Evolutionary conservation across 2,888 invertebrate genomes (phyloP), one percentile per base, ranked within the genome.

Genomic region (Cerastis leucographa): DNA sequence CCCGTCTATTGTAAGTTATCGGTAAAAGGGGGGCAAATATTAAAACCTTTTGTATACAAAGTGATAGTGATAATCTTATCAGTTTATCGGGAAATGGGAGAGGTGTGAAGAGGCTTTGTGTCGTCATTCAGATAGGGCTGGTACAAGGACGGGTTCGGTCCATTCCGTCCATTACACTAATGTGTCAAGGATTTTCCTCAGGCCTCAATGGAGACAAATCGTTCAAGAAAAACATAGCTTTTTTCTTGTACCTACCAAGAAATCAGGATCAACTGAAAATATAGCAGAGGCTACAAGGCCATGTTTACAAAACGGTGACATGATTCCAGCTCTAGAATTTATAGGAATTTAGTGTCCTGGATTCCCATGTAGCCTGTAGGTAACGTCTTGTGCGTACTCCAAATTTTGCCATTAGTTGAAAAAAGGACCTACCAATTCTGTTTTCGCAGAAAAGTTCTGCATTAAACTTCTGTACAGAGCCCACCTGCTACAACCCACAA

Each of bases 51-150:
- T 78, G 78, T 78, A 76, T 71, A 61, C 51, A 61, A 71, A 75
- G 46, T 70, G 86, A 85, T 85, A 87, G 68, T 61, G 40, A 22
- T 76, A 84, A 88, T 77, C 88, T 85, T 86, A 88, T 85, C 85
- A 12, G n/a, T 44, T 46, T 85, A 74, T 83, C 88, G 86, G 84
- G 80, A 83, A 81, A 83, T 73, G 76, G 86, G 86, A 73, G 64
- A 74, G 74, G 65, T 64, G 44, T 83, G 40, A 64, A 85, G 80
- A 76, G 88, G 71, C 71, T 68, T 49, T 67, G 56, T 88, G 88
- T 88, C 85, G 85, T 77, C 76, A 82, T 6, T 7, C 14, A 29
- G n/a, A 70, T 73, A 72, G 76, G 54, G 56, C 7, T 44, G 35
- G 56, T 56, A 49, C 84, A 84, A 80, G 80, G 84, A 59, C 79